Percentiles rank a stretch among this genome's conserved stretches.
These are phyloP conservation scores for Atractosteus spatula DNA, from an alignment of 2,113 vertebrate species.

Conservation along the genomic window DNA sequence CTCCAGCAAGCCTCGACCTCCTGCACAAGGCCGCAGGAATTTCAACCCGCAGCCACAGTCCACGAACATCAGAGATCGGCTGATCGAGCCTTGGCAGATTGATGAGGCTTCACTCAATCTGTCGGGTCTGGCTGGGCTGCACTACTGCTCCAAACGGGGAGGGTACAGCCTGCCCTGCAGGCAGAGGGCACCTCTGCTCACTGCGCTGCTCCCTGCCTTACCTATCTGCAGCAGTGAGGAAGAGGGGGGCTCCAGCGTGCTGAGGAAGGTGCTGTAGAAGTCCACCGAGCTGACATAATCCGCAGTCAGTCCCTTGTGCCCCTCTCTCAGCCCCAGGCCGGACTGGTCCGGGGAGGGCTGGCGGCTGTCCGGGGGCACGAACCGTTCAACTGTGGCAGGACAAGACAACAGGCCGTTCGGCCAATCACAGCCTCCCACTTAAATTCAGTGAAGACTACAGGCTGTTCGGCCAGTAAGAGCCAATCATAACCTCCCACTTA, in stretches of 20 bases:
- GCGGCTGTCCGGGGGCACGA: conserved; percentile 52
- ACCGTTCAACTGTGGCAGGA: not conserved
- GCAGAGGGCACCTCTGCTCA: not conserved
- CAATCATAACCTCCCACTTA: no score
- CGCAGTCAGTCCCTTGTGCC: conserved; percentile 42
- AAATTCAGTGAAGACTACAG: no score
- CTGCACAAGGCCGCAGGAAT: not conserved
- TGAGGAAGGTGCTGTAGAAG: not conserved
- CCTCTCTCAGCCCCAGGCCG: conserved; percentile 22
- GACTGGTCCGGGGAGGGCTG: conserved; percentile 49
- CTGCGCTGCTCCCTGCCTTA: conserved; percentile 19
- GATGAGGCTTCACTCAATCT: no score
- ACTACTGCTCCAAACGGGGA: no score
- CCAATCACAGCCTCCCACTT: no score
- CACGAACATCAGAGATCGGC: no score
- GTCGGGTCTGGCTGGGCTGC: no score
- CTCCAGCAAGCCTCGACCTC: no score
- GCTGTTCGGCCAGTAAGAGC: no score
- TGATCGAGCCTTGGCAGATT: not conserved
- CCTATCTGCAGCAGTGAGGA: conserved; percentile 53
- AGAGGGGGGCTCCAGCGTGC: conserved; percentile 33
- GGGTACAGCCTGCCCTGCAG: not conserved
- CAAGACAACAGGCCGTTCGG: no score
- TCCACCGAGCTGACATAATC: conserved; percentile 34
- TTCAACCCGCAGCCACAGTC: not conserved